A percentile compares a stretch with the other conserved stretches of the same genome.
Evolutionary conservation across 2,888 invertebrate species (phyloP).

Genomic region (Campoplex nolae): DNA sequence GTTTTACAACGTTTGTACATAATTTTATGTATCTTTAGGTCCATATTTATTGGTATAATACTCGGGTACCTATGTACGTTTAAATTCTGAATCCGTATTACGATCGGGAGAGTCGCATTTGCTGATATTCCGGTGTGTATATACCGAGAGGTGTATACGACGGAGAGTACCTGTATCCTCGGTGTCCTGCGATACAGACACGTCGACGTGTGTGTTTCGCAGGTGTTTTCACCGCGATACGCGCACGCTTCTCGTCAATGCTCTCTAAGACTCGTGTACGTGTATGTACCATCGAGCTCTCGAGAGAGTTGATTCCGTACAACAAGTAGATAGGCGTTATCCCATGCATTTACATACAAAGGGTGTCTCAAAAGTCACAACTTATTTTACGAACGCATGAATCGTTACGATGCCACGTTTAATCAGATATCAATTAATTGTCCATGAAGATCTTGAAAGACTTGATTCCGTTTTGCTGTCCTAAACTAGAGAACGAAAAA

Average conservation of each 20-base stretch:
- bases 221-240: constrained; percentile 66
- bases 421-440: background rate
- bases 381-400: background rate
- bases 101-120: constrained; percentile 6
- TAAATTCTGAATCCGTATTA: constrained; percentile 12
- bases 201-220: constrained; percentile 56
- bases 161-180: constrained; percentile 36
- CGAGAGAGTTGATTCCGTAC: constrained; percentile 32
- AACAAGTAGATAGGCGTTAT: constrained; percentile 47
- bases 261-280: constrained; percentile 44
- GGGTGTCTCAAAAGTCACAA: background rate
- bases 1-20: constrained; percentile 5
- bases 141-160: constrained; percentile 1
- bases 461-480: background rate
- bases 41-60: constrained; percentile 20
- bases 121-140: constrained; percentile 23
- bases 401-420: background rate
- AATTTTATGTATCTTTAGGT: constrained; percentile 21
- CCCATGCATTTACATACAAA: background rate
- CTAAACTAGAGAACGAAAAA: background rate
- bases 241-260: constrained; percentile 64
- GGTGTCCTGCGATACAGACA: constrained; percentile 34
- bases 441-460: background rate
- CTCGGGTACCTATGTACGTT: background rate
- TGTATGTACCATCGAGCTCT: constrained; percentile 24